Evolutionary conservation across 2,888 invertebrate species (phyloP), one percentile per base, ranked within the genome.

Genomic region (Ormyrus nitidulus): DNA sequence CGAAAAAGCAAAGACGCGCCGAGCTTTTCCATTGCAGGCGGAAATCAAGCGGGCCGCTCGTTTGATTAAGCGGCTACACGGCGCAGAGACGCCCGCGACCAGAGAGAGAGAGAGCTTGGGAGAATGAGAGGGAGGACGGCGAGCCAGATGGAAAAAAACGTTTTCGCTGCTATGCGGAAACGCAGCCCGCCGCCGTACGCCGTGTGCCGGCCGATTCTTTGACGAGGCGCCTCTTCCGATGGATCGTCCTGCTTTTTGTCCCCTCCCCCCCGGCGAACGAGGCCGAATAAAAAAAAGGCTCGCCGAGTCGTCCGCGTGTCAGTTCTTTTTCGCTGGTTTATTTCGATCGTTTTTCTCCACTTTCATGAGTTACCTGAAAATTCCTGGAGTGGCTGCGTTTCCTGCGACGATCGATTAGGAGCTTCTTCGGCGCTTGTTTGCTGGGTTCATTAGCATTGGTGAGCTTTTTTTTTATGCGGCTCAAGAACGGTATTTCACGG

Each of bases 121-220:
- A 34, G 34, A 34, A 34, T 34, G 34, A 34, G 34, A 2, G 34
- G 34, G 34, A 34, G 34, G 34, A 6, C 6, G 51, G 53, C 9
- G 46, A 34, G 3, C 34, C 34, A 34, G 34, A 2, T 34, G 34
- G 62, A 72, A 72, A 34, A 34, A 34, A 34, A 34, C 34, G 34
- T 62, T 72, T 62, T 34, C 62, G 53, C n/a, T 34, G 53, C 62
- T 72, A 72, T 72, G 72, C 72, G 72, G 72, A 72, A 72, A 72
- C 61, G 68, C 68, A 6, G 10, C n/a, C 34, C 34, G 34, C 34
- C 34, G 34, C 34, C 34, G 34, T 34, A 19, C 19, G 34, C 34
- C 34, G 34, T 34, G 34, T 34, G 34, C 34, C 34, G 34, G 13
- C 48, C 48, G 65, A 13, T n/a, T 9, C 58, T 58, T 58, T 8